Conservation (phyloP, 92 coral and sea anemone genomes). For the Parazoanthus swiftii region DNA sequence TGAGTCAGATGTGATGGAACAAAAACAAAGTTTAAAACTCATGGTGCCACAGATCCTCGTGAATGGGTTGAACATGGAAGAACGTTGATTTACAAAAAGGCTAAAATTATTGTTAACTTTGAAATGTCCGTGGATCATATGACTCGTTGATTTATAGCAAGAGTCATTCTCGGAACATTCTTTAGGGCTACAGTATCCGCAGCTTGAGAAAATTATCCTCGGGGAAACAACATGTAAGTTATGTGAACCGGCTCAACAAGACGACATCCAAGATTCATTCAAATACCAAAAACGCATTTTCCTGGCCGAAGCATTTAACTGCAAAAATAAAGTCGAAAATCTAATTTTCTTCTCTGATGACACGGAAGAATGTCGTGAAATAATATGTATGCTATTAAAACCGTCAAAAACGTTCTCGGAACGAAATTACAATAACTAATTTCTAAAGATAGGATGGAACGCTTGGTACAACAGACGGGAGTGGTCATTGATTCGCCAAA, state of each 20-base stretch:
- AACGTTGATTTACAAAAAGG: background rate
- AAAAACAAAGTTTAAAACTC: background rate
- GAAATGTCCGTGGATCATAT: background rate
- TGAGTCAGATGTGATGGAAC: background rate
- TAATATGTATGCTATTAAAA: background rate
- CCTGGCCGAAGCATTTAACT: background rate
- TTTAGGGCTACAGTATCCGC: no score
- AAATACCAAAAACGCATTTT: background rate
- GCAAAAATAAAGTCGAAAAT: background rate
- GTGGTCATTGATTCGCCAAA: background rate
- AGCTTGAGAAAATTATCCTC: background rate
- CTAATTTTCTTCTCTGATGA: background rate
- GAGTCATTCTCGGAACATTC: no score
- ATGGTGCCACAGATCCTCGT: slow-evolving; percentile 20
- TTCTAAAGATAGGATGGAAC: no score
- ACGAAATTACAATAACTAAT: no score
- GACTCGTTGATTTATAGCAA: background rate
- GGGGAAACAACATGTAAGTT: background rate
- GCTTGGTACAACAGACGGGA: background rate
- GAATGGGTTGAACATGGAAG: slow-evolving; percentile 11
- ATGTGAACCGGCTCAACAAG: background rate
- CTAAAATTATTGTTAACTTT: background rate
- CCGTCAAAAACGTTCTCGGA: no score
- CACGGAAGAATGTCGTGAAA: background rate
- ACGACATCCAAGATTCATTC: background rate